phyloP scores from a whole-genome alignment of 2,888 invertebrate genomes.

The Acanthoscelides obtectus region DNA sequence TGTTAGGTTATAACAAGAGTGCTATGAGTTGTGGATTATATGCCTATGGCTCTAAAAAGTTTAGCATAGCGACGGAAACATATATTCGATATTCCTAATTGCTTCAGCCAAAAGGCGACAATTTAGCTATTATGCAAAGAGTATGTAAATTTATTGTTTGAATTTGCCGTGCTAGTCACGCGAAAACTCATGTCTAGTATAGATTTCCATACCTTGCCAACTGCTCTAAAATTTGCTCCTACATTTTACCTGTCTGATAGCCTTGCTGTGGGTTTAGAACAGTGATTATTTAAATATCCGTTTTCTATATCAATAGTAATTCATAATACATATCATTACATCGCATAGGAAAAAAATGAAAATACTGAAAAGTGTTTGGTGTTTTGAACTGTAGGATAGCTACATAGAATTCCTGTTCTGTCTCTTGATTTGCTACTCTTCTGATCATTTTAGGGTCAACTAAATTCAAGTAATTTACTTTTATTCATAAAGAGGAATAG shows the following conservation, averaged over 20 bases:
- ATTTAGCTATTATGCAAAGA: slow-evolving; percentile 15
- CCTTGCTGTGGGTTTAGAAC: no score
- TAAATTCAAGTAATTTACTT: no score
- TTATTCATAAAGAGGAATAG: no score
- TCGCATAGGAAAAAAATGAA: no score
- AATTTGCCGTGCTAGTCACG: slow-evolving; percentile 3
- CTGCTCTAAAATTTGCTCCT: neutral
- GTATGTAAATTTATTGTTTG: slow-evolving; percentile 15
- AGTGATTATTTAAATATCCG: no score
- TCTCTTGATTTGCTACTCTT: no score
- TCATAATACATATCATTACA: no score
- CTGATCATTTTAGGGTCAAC: no score
- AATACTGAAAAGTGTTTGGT: no score
- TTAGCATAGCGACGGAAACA: neutral
- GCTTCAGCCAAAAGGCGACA: slow-evolving; percentile 7
- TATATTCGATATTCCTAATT: slow-evolving; percentile 1
- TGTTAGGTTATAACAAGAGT: slow-evolving; percentile 15
- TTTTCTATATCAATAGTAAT: no score
- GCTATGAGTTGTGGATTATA: slow-evolving; percentile 1
- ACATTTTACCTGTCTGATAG: neutral
- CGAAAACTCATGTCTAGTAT: slow-evolving; percentile 10
- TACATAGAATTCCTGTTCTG: no score
- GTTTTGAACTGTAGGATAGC: no score
- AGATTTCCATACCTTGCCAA: neutral
- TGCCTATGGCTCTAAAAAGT: neutral